Evolutionary conservation across 2,113 vertebrate genomes (phyloP).

Genomic region (Sphyrna mokarran): DNA sequence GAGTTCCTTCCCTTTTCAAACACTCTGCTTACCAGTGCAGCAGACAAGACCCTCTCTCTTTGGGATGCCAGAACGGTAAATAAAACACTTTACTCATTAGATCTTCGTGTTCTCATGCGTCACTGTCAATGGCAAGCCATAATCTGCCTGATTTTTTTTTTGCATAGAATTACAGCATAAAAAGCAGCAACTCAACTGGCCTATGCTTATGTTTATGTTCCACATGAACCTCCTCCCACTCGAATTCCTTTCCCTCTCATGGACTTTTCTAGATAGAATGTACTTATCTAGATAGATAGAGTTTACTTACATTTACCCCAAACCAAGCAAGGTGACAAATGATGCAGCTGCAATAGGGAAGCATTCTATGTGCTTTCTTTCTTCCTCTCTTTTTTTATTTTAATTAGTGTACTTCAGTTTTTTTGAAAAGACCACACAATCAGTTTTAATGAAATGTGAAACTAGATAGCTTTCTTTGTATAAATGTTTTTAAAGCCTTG

Average conservation of each 20-base stretch:
- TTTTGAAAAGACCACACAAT: neutral
- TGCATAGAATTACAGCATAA: neutral
- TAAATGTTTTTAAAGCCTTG: slow-evolving; percentile 14
- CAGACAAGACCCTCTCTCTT: slow-evolving; percentile 57
- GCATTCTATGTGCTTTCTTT: neutral
- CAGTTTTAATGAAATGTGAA: slow-evolving; percentile 15
- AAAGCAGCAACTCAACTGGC: neutral
- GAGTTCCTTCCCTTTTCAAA: slow-evolving; percentile 64
- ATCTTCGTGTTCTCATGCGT: neutral
- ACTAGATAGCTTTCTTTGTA: neutral
- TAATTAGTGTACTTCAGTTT: neutral
- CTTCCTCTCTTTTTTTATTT: neutral
- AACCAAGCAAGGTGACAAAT: neutral
- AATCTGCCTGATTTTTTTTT: neutral
- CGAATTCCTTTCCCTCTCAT: neutral
- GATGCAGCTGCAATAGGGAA: neutral
- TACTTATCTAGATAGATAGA: neutral
- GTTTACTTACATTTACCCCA: neutral
- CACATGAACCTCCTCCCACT: neutral
- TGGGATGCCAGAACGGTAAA: slow-evolving; percentile 61
- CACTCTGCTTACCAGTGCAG: slow-evolving; percentile 54
- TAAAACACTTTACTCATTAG: neutral
- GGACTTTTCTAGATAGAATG: neutral
- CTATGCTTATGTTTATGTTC: neutral
- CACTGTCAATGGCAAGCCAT: neutral